Conservation (phyloP, 2,797 vertebrate genomes). For the Odontamblyopus rebecca region DNA sequence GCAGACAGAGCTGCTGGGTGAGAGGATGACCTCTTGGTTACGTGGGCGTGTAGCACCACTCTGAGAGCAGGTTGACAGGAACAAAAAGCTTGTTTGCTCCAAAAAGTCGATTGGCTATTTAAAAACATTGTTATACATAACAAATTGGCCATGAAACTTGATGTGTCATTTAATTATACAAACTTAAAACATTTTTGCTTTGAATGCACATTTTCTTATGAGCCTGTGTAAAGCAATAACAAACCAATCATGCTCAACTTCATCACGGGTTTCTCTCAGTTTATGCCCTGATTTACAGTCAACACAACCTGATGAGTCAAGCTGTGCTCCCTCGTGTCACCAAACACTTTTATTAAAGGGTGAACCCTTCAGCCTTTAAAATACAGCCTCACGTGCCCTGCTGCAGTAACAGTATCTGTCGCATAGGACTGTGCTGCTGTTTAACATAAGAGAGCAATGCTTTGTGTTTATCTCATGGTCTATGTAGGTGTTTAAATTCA, state of each 20-base stretch:
- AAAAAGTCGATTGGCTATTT: constrained; percentile 45
- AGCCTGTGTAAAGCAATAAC: constrained; percentile 66
- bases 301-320: constrained; percentile 54
- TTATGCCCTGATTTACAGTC: constrained; percentile 67
- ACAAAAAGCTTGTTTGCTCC: constrained; percentile 51
- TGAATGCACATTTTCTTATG: constrained; percentile 36
- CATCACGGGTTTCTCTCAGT: constrained; percentile 29
- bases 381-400: constrained; percentile 21
- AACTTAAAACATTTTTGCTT: neutral
- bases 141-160: constrained; percentile 25
- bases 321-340: constrained; percentile 40
- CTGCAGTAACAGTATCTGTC: constrained; percentile 8
- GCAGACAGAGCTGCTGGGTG: constrained; percentile 50
- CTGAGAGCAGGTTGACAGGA: constrained; percentile 59
- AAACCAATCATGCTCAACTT: constrained; percentile 21
- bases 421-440: neutral
- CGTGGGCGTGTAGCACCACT: constrained; percentile 59
- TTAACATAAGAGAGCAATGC: neutral
- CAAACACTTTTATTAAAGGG: constrained; percentile 52
- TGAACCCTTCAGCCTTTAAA: constrained; percentile 22
- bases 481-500: neutral
- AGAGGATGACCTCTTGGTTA: constrained; percentile 59
- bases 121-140: constrained; percentile 48
- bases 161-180: neutral
- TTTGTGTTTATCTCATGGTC: neutral